These are phyloP conservation scores for Calvadosia cruxmelitensis DNA, from an alignment of 30 jellyfish, hydroid and myxozoan genomes.

Conservation along the genomic window DNA sequence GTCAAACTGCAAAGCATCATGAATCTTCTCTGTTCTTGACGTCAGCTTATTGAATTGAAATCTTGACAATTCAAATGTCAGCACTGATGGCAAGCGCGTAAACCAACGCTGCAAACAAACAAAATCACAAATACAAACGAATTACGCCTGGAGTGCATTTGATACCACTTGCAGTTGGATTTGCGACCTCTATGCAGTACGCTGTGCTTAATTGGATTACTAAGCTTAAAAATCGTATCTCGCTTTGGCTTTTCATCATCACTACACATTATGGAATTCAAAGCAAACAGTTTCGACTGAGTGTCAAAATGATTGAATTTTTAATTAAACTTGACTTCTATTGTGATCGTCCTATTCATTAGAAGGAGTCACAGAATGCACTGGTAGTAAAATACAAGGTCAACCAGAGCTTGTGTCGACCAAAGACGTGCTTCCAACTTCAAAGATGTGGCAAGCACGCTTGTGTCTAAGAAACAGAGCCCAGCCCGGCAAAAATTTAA, in stretches of 20 bases:
- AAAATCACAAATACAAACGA: not conserved
- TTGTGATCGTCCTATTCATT: too few relatives aligned
- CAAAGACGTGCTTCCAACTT: too few relatives aligned
- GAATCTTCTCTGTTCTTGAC: constrained; percentile 42
- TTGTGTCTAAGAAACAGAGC: too few relatives aligned
- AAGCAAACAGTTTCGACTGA: too few relatives aligned
- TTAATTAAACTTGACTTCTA: too few relatives aligned
- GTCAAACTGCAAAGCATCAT: constrained; percentile 33
- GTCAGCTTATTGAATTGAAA: constrained; percentile 37
- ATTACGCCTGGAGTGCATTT: not conserved
- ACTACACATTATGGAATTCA: not conserved
- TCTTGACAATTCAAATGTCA: constrained; percentile 43
- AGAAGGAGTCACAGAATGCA: too few relatives aligned
- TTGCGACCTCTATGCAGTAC: too few relatives aligned
- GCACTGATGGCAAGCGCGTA: constrained; percentile 41
- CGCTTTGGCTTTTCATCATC: too few relatives aligned
- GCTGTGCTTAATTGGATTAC: constrained; percentile 4
- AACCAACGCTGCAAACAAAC: constrained; percentile 40
- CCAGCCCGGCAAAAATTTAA: too few relatives aligned
- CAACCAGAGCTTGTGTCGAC: too few relatives aligned
- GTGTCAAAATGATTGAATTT: not conserved
- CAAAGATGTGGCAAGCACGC: too few relatives aligned
- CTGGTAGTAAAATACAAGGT: too few relatives aligned
- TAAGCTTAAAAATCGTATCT: not conserved
- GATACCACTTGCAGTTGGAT: constrained; percentile 16